phyloP scores from a whole-genome alignment of 2,888 invertebrate genomes.

The Cataglyphis livida region DNA sequence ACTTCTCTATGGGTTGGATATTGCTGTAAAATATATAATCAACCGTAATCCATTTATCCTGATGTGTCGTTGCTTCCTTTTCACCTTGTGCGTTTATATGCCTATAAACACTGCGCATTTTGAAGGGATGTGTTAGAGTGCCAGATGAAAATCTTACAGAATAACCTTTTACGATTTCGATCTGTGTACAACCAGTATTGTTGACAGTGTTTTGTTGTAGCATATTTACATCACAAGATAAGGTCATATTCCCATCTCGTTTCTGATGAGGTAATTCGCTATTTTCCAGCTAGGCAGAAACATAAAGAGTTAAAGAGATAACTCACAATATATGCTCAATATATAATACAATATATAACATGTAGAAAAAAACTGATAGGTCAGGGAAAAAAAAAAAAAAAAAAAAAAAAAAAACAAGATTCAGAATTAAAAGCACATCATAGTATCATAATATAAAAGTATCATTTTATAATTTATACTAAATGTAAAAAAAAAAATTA shows the following conservation, averaged over 20 bases:
- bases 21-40: conserved; percentile 97
- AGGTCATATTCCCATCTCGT: background rate
- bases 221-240: background rate
- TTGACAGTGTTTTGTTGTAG: conserved; percentile 65
- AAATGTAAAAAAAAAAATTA: background rate
- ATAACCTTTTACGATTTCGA: conserved; percentile 76
- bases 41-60: conserved; percentile 92
- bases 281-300: conserved; percentile 73
- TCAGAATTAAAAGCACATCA: background rate
- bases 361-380: background rate
- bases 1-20: conserved; percentile 83
- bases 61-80: conserved; percentile 91
- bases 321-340: background rate
- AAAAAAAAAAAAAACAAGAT: background rate
- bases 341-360: background rate
- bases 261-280: conserved; percentile 58
- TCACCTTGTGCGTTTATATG: conserved; percentile 86
- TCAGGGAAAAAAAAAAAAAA: no score
- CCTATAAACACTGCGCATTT: conserved; percentile 90
- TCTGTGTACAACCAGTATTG: conserved; percentile 71
- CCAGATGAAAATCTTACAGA: conserved; percentile 87
- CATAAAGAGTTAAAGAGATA: background rate
- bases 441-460: no score
- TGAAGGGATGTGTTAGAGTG: conserved; percentile 89
- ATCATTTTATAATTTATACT: no score